These are phyloP conservation scores for Rhopalosiphum nymphaeae DNA, from an alignment of 2,888 invertebrate genomes.

Conservation along the genomic window DNA sequence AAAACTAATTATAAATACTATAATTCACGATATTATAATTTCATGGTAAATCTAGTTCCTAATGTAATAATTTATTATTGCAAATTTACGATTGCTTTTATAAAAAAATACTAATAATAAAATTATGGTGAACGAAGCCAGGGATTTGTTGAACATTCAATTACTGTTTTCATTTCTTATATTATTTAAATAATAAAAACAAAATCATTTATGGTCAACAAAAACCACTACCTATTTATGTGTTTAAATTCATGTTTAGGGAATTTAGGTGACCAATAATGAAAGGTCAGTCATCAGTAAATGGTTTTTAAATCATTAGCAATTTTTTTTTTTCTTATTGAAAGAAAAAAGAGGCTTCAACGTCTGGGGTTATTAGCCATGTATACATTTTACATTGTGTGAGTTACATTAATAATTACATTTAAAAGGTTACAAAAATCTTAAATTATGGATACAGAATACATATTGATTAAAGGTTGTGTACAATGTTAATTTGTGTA, in stretches of 20 bases:
- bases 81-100: neutral
- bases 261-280: neutral
- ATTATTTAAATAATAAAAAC: neutral
- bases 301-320: neutral
- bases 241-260: neutral
- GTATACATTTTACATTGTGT: too few relatives aligned
- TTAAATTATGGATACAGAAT: too few relatives aligned
- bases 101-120: neutral
- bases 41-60: neutral
- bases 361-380: too few relatives aligned
- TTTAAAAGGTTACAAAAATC: too few relatives aligned
- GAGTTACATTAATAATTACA: too few relatives aligned
- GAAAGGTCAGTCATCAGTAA: neutral
- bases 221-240: neutral
- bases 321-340: too few relatives aligned
- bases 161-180: neutral
- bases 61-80: neutral
- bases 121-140: neutral
- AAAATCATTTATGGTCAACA: neutral
- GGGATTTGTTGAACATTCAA: neutral
- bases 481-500: too few relatives aligned
- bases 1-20: neutral
- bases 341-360: too few relatives aligned
- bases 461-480: too few relatives aligned
- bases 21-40: neutral